Conservation (phyloP, 53 echinoderm and acorn worm genomes). For the Stichopus horrens region DNA sequence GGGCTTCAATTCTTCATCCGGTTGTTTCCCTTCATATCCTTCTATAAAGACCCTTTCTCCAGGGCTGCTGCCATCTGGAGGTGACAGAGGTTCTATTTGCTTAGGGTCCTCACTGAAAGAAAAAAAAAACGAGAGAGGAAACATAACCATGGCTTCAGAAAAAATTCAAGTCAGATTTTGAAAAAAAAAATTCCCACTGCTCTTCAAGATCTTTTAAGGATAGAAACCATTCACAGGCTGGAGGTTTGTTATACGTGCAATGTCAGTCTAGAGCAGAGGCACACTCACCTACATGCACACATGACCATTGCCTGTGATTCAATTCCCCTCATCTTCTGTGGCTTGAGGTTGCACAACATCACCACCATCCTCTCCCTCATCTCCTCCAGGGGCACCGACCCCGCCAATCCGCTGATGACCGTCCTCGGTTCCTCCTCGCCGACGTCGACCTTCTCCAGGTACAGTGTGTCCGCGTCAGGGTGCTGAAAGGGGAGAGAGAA, state of each 20-base stretch:
- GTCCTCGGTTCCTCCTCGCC: slow-evolving; percentile 83
- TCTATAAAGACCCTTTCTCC: slow-evolving; percentile 86
- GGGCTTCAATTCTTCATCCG: slow-evolving; percentile 93
- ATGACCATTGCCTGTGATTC: slow-evolving; percentile 91
- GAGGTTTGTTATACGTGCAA: too few species aligned
- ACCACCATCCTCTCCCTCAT: slow-evolving; percentile 78
- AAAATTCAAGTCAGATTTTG: too few species aligned
- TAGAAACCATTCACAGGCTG: too few species aligned
- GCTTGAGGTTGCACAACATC: slow-evolving; percentile 88
- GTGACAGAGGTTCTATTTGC: slow-evolving; percentile 74
- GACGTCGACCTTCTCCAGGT: slow-evolving; percentile 85
- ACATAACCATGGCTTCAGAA: too few species aligned
- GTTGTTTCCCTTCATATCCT: slow-evolving; percentile 65
- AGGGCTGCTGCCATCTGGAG: slow-evolving; percentile 93
- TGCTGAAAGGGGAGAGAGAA: slow-evolving; percentile 47
- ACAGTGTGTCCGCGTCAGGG: slow-evolving; percentile 90
- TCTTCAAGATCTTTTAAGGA: too few species aligned
- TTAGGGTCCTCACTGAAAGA: slow-evolving; percentile 73
- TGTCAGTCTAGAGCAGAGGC: background rate
- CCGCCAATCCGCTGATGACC: slow-evolving; percentile 86
- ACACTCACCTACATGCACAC: slow-evolving; percentile 82
- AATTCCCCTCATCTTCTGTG: slow-evolving; percentile 92
- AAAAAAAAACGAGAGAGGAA: background rate
- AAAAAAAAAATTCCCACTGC: too few species aligned
- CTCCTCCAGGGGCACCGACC: slow-evolving; percentile 67